Base-by-base conservation (phyloP, 2,797 vertebrate genomes). In the Sebastes oblongus region DNA sequence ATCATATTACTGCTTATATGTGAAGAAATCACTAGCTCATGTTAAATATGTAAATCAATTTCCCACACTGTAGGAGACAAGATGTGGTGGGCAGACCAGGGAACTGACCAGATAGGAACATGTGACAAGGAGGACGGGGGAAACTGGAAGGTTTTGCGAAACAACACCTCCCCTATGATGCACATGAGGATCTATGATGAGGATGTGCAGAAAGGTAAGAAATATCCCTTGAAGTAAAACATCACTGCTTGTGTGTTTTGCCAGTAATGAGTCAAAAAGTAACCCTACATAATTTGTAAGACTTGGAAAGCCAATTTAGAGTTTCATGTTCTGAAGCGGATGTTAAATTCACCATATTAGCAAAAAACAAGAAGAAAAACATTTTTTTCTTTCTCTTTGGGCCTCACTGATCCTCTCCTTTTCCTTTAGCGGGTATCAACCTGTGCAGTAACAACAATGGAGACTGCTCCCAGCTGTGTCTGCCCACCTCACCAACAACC, bases 121-220 rank as follows among this genome's bases (percentile, higher is more conserved):
- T 99, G 98, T 91, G 96, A 96, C 90, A 99, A 98, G 94, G 96
- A 95, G 2, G 96, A 98, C 0, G 98, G 97, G 13, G 96, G 94
- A 8, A 93, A 96, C 42, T 94, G 94, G 29, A 97, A 96, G 81
- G 94, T 99, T 65, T 77, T 96, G 75, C 90, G 98, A 55, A 98
- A 98, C 89, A 96, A 97, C 93, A 99, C 98, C 7, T 97, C 98
- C 0, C 89, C 97, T 22, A 98, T 99, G 90, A 98, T 99, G 97
- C 97, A 99, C 93, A 98, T 99, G 98, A 98, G 96, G 91, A 96
- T 99, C 70, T 99, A 99, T 1, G 97, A 99, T 0, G 98, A 99
- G 91, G 96, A 93, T 46, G 92, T 97, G 68, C 98, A 98, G 89
- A 95, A 96, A 78, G 96, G 98, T 98, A 83, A 60, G 34, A 78